phyloP scores from a whole-genome alignment of 2,113 vertebrate genomes.

The Cranoglanis bouderius region DNA sequence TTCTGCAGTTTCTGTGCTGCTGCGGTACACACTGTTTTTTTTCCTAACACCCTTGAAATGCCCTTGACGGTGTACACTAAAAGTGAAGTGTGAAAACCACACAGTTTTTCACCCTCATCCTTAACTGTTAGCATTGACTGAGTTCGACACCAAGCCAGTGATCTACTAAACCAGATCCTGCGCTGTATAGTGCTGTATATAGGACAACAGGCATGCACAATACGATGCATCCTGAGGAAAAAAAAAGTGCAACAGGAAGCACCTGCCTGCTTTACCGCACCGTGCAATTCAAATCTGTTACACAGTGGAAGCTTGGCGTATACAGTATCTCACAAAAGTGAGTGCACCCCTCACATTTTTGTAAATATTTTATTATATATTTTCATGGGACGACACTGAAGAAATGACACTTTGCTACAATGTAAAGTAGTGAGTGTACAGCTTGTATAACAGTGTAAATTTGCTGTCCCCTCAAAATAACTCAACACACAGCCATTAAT shows the following conservation, averaged over 20 bases:
- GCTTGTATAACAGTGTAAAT: no score
- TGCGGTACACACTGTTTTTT: background rate
- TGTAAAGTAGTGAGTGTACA: no score
- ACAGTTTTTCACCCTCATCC: no score
- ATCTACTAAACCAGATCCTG: background rate
- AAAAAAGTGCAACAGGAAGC: constrained; percentile 5
- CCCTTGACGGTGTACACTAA: background rate
- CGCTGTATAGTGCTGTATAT: background rate
- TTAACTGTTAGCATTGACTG: background rate
- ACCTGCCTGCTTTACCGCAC: constrained; percentile 12
- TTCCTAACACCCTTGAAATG: background rate
- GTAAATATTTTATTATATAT: no score
- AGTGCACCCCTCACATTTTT: no score
- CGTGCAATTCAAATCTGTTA: background rate
- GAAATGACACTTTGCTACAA: no score
- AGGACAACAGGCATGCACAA: background rate
- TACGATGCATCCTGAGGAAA: background rate
- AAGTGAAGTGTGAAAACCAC: background rate
- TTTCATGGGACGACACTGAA: no score
- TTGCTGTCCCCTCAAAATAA: no score
- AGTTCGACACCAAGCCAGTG: background rate
- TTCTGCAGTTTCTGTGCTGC: background rate
- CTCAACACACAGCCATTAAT: no score
- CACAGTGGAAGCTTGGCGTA: no score
- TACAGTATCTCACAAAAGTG: no score